Evolutionary conservation across 2,797 vertebrate species (phyloP).

Genomic region (Cyclopterus lumpus): DNA sequence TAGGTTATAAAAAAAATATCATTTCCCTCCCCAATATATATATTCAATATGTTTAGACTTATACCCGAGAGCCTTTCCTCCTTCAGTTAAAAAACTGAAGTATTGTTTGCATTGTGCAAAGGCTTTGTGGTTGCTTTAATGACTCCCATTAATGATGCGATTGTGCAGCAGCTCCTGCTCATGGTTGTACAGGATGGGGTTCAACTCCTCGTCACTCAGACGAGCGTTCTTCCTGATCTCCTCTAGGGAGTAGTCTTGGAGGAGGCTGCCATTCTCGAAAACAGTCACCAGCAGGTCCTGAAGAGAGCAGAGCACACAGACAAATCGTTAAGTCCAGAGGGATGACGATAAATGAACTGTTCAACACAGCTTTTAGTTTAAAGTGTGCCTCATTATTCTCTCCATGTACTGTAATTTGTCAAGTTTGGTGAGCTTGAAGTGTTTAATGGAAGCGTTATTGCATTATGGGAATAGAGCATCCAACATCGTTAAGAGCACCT

Average conservation of each 20-base stretch:
- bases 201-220: conserved; percentile 75
- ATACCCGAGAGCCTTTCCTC: background rate
- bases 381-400: background rate
- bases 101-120: background rate
- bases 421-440: background rate
- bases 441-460: background rate
- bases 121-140: conserved; percentile 50
- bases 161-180: conserved; percentile 76
- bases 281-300: conserved; percentile 85
- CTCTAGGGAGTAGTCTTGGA: conserved; percentile 84
- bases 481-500: too few relatives aligned
- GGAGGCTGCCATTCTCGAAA: conserved; percentile 82
- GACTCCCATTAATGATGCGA: conserved; percentile 79
- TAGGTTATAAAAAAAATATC: conserved; percentile 16
- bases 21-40: background rate
- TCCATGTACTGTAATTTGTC: background rate
- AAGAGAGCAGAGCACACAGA: background rate
- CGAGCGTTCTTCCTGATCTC: conserved; percentile 84
- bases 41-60: background rate
- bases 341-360: background rate
- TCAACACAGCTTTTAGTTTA: background rate
- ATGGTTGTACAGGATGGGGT: conserved; percentile 68
- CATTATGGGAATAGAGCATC: too few relatives aligned
- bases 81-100: conserved; percentile 3
- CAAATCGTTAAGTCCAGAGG: background rate